Base-by-base conservation (phyloP, 2,888 invertebrate genomes). In the Meandrusa payeni region DNA sequence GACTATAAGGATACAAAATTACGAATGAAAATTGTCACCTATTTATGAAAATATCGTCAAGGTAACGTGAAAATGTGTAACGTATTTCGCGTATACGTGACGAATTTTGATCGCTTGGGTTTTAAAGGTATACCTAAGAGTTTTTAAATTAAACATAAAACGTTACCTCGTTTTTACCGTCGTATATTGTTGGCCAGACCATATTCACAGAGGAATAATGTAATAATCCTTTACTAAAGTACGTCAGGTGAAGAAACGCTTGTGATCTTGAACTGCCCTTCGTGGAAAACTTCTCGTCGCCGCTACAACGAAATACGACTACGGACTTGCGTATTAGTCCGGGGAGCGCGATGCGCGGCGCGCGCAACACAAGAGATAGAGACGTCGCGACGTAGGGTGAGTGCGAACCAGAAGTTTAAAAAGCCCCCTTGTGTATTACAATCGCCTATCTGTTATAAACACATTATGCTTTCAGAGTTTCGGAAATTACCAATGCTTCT, bases 201-300 rank as follows among this genome's bases (percentile, higher is more conserved):
- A 46, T 54, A 43, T 51, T 50, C 40, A 43, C 29, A 37, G 28
- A n/a, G 23, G 19, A 15, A 12, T 27, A 39, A 27, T 44, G 39
- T 11, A 44, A 38, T 15, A 22, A 34, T 33, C 23, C 13, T 27
- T 38, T 27, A 5, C 19, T 10, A 28, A 39, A 17, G 22, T 15
- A 23, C 20, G 27, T 33, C 33, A 28, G 28, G 22, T 27, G 44
- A 11, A 28, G 23, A 22, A 39, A 23, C 23, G 71, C 70, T 70
- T 68, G 76, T 86, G 88, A 82, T 83, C 88, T 88, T 88, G 87
- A 88, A 81, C 79, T 85, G 88, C 82, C 88, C 88, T 73, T 65
- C 64, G 69, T 70, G 72, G 73, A 76, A 83, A 79, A 68, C 64
- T 68, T 70, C 69, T 73, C 72, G 67, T 71, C 73, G 67, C 71